Conservation (phyloP, 1,140 invertebrate species). For the Drosophila sproati region DNA sequence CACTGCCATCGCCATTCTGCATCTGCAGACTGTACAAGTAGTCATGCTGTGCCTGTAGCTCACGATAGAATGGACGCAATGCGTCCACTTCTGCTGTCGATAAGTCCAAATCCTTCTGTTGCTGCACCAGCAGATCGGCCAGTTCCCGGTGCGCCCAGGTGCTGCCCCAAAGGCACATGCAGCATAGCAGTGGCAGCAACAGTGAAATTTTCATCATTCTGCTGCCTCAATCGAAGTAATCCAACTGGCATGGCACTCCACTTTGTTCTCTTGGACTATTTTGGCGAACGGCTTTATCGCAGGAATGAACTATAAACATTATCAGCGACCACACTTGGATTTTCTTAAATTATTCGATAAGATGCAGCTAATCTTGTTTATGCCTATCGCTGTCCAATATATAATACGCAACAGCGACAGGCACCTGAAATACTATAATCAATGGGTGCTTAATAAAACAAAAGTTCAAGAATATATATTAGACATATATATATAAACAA, state of each 20-base stretch:
- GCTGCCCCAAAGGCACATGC: slow-evolving; percentile 15
- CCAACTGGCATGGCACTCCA: slow-evolving; percentile 43
- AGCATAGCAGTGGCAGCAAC: slow-evolving; percentile 32
- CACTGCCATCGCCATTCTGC: slow-evolving; percentile 58
- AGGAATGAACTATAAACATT: slow-evolving; percentile 35
- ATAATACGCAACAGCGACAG: background rate
- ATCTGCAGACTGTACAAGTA: slow-evolving; percentile 50
- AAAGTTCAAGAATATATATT: slow-evolving; percentile 2
- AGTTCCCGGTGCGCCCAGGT: slow-evolving; percentile 48
- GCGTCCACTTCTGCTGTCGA: slow-evolving; percentile 56
- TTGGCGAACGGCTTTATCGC: slow-evolving; percentile 25
- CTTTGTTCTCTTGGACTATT: slow-evolving; percentile 14
- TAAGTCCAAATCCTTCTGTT: slow-evolving; percentile 53
- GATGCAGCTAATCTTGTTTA: slow-evolving; percentile 57
- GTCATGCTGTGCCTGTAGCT: slow-evolving; percentile 70
- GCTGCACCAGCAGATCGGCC: slow-evolving; percentile 46
- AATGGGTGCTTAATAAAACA: background rate
- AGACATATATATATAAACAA: background rate
- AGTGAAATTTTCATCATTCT: slow-evolving; percentile 43
- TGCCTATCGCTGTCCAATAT: slow-evolving; percentile 38
- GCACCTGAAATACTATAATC: background rate
- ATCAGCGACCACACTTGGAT: slow-evolving; percentile 63
- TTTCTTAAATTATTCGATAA: slow-evolving; percentile 58
- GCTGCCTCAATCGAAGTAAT: slow-evolving; percentile 17
- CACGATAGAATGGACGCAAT: slow-evolving; percentile 61